Base-by-base conservation (phyloP, 2,888 invertebrate species). In the Napeogenes sylphis region DNA sequence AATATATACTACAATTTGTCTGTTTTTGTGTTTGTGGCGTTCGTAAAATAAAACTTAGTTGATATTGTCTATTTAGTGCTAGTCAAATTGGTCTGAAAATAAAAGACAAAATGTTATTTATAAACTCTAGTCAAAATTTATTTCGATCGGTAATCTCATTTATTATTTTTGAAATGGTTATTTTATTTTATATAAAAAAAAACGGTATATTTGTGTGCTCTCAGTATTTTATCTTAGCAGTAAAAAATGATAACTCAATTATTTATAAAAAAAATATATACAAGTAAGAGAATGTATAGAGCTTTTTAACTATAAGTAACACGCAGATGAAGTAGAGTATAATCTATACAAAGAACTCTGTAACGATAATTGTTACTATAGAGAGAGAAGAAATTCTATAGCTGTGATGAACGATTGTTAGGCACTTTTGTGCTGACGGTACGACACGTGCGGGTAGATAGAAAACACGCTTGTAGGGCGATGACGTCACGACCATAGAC, bases 261-360 rank as follows among this genome's bases (percentile, higher is more conserved):
- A 90, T 90, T 87, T 87, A 87, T 88, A 81, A 82, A 83, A 21
- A 63, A 70, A 77, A 83, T 76, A 81, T 84, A 86, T 82, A 86
- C 85, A 82, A 85, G 80, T 88, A 90, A 88, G 88, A 86, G 81
- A 86, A 84, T 90, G 90, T 90, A 90, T 91, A 90, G 91, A 90
- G 90, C 90, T 90, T 90, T 79, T 85, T 90, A 90, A 84, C 80
- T 61, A 75, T 87, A 88, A 87, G 88, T 85, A 84, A 83, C 83
- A 87, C 82, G 87, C 86, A 87, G 89, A 89, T 79, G 83, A 77
- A 83, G 61, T 88, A 89, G 82, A 83, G 75, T 79, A 85, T 84
- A 83, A 82, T 83, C 82, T 76, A 77, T 79, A 80, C 80, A 77
- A 75, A 76, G 82, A 80, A 79, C 74, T 80, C 77, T 77, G 79